phyloP scores from a whole-genome alignment of 2,797 vertebrate genomes.

The Parambassis ranga region DNA sequence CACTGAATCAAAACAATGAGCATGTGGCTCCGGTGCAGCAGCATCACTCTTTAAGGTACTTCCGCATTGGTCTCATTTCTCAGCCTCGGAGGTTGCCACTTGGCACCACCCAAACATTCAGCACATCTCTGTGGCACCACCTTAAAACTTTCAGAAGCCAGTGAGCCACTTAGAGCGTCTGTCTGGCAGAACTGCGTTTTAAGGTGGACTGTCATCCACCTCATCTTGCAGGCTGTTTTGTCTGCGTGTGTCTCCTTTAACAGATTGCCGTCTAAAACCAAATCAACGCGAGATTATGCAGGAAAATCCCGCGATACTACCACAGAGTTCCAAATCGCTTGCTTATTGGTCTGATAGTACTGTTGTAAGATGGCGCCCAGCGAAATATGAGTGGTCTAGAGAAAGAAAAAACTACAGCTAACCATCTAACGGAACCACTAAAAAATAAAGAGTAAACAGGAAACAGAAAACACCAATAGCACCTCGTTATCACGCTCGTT shows the following conservation, averaged over 20 bases:
- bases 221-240: background rate
- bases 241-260: constrained; percentile 83
- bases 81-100: constrained; percentile 1
- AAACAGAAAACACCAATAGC: background rate
- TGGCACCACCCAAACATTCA: background rate
- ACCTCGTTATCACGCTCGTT: background rate
- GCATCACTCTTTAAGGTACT: no score
- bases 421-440: constrained; percentile 16
- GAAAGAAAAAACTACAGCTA: constrained; percentile 56
- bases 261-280: background rate
- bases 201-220: constrained; percentile 71
- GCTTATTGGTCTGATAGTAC: constrained; percentile 84
- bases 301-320: constrained; percentile 75
- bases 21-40: no score
- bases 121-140: constrained; percentile 53
- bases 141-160: constrained; percentile 72
- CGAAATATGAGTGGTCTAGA: constrained; percentile 87
- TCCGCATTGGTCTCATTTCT: no score
- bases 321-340: constrained; percentile 22
- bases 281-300: constrained; percentile 71
- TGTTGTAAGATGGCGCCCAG: constrained; percentile 96
- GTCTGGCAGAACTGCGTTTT: constrained; percentile 63
- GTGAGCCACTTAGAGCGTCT: constrained; percentile 63
- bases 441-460: background rate
- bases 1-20: no score